A percentile compares a stretch with the other conserved stretches of the same genome.
Conservation (phyloP, 1,140 invertebrate species). For the Acromyrmex heyeri region DNA sequence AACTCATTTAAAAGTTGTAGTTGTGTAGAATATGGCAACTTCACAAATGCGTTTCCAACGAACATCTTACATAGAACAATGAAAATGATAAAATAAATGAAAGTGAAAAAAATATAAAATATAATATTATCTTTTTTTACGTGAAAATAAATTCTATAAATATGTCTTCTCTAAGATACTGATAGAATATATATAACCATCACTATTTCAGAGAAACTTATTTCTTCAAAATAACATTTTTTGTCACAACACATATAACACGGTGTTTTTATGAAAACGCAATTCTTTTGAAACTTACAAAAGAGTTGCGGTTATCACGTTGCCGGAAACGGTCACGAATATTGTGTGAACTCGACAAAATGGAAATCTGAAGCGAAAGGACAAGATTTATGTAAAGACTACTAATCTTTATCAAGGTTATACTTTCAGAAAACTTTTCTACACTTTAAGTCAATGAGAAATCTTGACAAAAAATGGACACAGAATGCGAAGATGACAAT, state of each 20-base stretch:
- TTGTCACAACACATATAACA: background rate
- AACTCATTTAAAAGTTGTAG: background rate
- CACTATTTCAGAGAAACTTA: background rate
- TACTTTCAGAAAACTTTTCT: constrained; percentile 4
- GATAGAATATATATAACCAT: background rate
- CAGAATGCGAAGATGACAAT: background rate
- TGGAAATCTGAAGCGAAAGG: constrained; percentile 64
- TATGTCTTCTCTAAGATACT: background rate
- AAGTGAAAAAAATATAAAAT: background rate
- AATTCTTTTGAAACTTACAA: constrained; percentile 65
- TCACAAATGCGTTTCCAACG: background rate
- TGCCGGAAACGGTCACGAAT: constrained; percentile 76
- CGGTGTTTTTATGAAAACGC: constrained; percentile 6
- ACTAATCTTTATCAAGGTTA: constrained; percentile 33
- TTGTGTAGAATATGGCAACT: background rate
- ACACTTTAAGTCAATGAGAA: constrained; percentile 61
- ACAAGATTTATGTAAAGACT: constrained; percentile 78
- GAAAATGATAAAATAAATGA: constrained; percentile 3
- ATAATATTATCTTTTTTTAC: background rate
- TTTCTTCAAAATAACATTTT: constrained; percentile 12
- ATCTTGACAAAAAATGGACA: constrained; percentile 1
- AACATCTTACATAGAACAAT: background rate
- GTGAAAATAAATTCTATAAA: background rate
- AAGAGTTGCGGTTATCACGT: constrained; percentile 80
- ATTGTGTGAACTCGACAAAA: constrained; percentile 73